These are phyloP conservation scores for Ammospiza caudacuta DNA, from an alignment of 2,113 vertebrate species.

Conservation along the genomic window DNA sequence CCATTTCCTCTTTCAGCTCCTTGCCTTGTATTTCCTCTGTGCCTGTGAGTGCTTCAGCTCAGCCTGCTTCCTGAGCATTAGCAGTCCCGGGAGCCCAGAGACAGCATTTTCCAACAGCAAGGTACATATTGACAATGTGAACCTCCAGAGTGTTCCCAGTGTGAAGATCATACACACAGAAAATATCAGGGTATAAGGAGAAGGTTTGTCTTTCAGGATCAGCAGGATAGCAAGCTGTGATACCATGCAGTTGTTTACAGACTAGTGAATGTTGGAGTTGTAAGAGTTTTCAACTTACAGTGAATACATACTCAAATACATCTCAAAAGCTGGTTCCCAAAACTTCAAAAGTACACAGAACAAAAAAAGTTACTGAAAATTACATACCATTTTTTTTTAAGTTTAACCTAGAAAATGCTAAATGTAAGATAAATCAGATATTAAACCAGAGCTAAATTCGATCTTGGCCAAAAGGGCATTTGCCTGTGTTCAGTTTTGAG, in stretches of 20 bases:
- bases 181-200: background rate
- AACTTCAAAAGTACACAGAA: background rate
- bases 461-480: background rate
- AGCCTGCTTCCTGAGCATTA: background rate
- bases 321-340: background rate
- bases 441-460: background rate
- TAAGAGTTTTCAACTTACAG: background rate
- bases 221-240: background rate
- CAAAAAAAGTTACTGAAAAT: background rate
- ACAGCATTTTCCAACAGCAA: background rate
- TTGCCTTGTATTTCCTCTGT: background rate
- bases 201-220: background rate
- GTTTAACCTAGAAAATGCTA: background rate
- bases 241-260: background rate
- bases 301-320: background rate
- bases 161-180: background rate
- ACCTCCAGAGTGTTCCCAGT: background rate
- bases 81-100: background rate
- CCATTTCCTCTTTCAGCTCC: background rate
- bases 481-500: background rate
- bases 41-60: background rate
- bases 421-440: background rate
- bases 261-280: background rate
- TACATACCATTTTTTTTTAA: background rate
- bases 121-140: constrained; percentile 6